Conservation (phyloP, 2,113 vertebrate genomes). For the Polyodon spathula region DNA sequence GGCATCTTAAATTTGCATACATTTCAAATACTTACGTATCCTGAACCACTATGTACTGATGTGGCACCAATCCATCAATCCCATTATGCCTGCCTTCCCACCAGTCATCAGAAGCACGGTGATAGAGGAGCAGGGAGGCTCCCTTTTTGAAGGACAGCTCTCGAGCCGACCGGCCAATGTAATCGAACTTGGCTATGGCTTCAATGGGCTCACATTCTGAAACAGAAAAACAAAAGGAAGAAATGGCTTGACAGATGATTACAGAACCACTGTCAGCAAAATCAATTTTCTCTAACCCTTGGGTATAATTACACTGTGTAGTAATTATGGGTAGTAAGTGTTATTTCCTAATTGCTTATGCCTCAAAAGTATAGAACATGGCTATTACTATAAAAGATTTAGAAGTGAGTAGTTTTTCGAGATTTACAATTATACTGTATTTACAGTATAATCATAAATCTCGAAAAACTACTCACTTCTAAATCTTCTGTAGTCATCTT, state of each 20-base stretch:
- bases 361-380: too few species aligned
- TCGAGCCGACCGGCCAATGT: conserved; percentile 82
- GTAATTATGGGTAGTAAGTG: too few species aligned
- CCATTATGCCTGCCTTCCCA: conserved; percentile 98
- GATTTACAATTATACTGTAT: too few species aligned
- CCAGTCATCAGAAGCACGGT: conserved; percentile 94
- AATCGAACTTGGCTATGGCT: conserved; percentile 98
- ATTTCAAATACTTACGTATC: conserved; percentile 78
- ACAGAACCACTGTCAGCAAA: background rate
- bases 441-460: too few species aligned
- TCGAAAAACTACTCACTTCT: too few species aligned
- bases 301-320: too few species aligned
- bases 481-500: too few species aligned
- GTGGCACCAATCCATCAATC: conserved; percentile 89
- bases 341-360: too few species aligned
- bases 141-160: conserved; percentile 98
- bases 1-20: too few species aligned
- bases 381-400: too few species aligned
- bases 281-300: background rate
- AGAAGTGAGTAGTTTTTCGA: too few species aligned
- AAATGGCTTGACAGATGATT: background rate
- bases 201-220: conserved; percentile 94
- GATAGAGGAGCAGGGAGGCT: conserved; percentile 89
- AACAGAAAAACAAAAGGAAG: conserved; percentile 20
- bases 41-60: conserved; percentile 97